Percentiles rank a stretch among this genome's conserved stretches.
Conservation (phyloP, 2,113 vertebrate species). For the Ia io region DNA sequence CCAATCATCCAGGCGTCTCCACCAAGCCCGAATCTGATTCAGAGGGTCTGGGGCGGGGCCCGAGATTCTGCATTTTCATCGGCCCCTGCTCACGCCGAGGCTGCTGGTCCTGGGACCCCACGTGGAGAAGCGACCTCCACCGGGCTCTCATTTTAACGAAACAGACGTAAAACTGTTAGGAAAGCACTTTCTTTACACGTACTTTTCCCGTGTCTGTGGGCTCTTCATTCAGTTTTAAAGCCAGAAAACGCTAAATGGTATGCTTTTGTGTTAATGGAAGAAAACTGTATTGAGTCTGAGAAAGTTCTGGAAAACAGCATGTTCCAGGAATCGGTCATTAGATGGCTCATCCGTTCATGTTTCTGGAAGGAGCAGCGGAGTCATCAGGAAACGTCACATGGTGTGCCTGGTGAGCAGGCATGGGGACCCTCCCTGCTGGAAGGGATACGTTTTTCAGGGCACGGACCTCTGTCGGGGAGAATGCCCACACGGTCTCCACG, state of each 20-base stretch:
- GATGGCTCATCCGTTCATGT: slow-evolving; percentile 40
- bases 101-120: neutral
- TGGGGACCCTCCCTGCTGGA: neutral
- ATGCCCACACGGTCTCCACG: slow-evolving; percentile 51
- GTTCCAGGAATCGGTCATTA: slow-evolving; percentile 63
- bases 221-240: neutral
- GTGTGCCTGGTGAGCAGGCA: slow-evolving; percentile 15
- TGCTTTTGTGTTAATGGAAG: slow-evolving; percentile 51
- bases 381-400: slow-evolving; percentile 56
- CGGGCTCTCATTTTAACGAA: neutral
- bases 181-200: neutral
- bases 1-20: neutral
- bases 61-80: fast-evolving
- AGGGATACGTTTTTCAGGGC: neutral
- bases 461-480: neutral
- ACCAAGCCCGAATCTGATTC: neutral
- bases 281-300: slow-evolving; percentile 44
- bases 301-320: slow-evolving; percentile 64
- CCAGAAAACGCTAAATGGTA: slow-evolving; percentile 6
- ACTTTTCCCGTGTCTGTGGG: neutral
- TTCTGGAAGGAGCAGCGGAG: slow-evolving; percentile 60
- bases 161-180: neutral
- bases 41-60: neutral
- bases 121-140: neutral
- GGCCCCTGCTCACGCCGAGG: fast-evolving